Evolutionary conservation across 2,888 invertebrate species (phyloP).

Genomic region (Acrobasis suavella): DNA sequence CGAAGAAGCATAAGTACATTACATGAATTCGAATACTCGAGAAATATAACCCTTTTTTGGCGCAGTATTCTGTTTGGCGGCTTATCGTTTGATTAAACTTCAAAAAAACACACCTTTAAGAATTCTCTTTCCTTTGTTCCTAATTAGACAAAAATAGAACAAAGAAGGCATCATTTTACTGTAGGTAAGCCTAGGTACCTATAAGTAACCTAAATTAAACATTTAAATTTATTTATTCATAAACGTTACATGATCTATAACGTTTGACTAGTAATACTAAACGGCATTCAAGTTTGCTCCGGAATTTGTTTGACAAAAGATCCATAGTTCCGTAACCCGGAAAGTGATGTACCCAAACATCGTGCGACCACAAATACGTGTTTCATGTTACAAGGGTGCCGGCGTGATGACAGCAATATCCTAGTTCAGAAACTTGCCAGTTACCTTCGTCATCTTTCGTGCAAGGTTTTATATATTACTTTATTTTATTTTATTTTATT

Average conservation of each 20-base stretch:
- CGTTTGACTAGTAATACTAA: slow-evolving; percentile 6
- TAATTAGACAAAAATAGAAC: too few relatives aligned
- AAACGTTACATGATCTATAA: not conserved
- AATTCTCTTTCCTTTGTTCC: too few relatives aligned
- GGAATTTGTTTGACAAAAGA: slow-evolving; percentile 24
- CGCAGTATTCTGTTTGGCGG: too few relatives aligned
- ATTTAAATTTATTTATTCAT: not conserved
- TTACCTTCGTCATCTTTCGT: slow-evolving; percentile 35
- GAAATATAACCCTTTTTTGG: too few relatives aligned
- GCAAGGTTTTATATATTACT: too few relatives aligned
- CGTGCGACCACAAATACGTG: slow-evolving; percentile 44
- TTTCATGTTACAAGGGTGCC: slow-evolving; percentile 39
- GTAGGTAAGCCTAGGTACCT: too few relatives aligned
- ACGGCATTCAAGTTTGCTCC: slow-evolving; percentile 9
- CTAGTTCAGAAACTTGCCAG: slow-evolving; percentile 42
- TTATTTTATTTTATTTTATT: too few relatives aligned
- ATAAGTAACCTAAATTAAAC: not conserved
- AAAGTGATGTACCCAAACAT: slow-evolving; percentile 33
- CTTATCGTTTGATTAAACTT: too few relatives aligned
- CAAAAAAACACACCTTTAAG: too few relatives aligned
- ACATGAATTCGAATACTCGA: too few relatives aligned
- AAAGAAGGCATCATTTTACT: too few relatives aligned
- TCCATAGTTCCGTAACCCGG: slow-evolving; percentile 14
- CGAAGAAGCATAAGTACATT: too few relatives aligned
- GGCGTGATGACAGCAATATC: slow-evolving; percentile 44